Evolutionary conservation across 2,888 invertebrate species (phyloP).

Genomic region (Tridacna crocea): DNA sequence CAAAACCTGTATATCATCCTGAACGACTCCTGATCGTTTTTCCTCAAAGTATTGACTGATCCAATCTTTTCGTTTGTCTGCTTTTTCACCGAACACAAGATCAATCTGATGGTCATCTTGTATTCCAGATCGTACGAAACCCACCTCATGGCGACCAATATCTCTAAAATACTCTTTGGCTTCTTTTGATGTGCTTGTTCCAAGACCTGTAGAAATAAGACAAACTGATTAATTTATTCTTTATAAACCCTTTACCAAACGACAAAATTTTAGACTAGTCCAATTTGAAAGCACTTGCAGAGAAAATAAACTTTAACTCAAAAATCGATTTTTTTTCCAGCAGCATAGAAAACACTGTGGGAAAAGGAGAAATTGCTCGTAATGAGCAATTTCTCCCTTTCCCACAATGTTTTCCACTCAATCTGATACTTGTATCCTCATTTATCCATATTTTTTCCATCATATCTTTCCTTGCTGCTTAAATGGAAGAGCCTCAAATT

Average conservation of each 20-base stretch:
- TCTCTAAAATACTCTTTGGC: neutral
- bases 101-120: neutral
- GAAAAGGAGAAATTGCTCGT: neutral
- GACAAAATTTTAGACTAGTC: too few species aligned
- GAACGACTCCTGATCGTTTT: neutral
- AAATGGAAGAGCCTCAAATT: too few species aligned
- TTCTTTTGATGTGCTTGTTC: conserved; percentile 17
- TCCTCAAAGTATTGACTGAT: neutral
- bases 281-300: too few species aligned
- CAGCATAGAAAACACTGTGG: neutral
- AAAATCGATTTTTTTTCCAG: too few species aligned
- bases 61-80: neutral
- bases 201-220: neutral
- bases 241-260: too few species aligned
- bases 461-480: too few species aligned
- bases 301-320: too few species aligned
- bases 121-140: neutral
- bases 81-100: neutral
- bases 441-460: too few species aligned
- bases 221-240: too few species aligned
- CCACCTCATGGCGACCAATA: neutral
- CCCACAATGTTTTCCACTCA: neutral
- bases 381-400: neutral
- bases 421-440: neutral
- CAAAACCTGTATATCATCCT: too few species aligned